Evolutionary conservation across 2,888 invertebrate genomes (phyloP).

Genomic region (Melolontha melolontha): DNA sequence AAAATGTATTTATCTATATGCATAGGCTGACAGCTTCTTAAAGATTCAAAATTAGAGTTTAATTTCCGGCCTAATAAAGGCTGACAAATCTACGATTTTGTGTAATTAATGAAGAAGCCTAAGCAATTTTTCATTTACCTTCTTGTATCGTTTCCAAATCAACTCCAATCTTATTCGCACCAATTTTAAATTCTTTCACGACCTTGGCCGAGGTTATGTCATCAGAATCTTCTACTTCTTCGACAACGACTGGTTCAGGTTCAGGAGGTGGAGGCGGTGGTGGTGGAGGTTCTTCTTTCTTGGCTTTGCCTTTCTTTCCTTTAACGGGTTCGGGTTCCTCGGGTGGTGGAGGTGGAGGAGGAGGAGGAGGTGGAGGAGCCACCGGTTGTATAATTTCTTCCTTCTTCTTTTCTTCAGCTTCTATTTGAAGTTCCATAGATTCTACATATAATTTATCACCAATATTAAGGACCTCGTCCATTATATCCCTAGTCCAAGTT

Average conservation of each 20-base stretch:
- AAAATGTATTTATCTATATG: too few species aligned
- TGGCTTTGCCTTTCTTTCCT: conserved; percentile 21
- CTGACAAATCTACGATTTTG: too few species aligned
- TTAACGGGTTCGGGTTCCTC: conserved; percentile 17
- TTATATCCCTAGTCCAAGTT: conserved; percentile 57
- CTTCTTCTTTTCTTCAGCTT: conserved; percentile 48
- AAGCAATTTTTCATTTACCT: conserved; percentile 5
- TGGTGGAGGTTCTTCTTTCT: conserved; percentile 42
- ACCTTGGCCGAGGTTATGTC: conserved; percentile 57
- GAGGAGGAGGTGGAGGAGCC: conserved; percentile 7
- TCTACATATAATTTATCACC: conserved; percentile 59
- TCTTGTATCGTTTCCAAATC: conserved; percentile 46
- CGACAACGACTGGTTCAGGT: conserved; percentile 9
- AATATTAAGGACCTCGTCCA: conserved; percentile 60
- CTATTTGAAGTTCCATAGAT: conserved; percentile 52
- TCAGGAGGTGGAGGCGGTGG: conserved; percentile 21
- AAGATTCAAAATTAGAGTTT: too few species aligned
- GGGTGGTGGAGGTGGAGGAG: conserved; percentile 2
- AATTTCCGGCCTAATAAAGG: too few species aligned
- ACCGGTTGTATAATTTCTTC: conserved; percentile 41
- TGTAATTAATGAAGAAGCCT: too few species aligned
- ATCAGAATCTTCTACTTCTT: conserved; percentile 47
- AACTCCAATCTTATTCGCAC: conserved; percentile 57
- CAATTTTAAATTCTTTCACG: conserved; percentile 58
- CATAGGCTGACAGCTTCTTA: too few species aligned